Percentiles rank a stretch among this genome's conserved stretches.
Conservation (phyloP, 2,888 invertebrate genomes). For the Cetonia aurata region DNA sequence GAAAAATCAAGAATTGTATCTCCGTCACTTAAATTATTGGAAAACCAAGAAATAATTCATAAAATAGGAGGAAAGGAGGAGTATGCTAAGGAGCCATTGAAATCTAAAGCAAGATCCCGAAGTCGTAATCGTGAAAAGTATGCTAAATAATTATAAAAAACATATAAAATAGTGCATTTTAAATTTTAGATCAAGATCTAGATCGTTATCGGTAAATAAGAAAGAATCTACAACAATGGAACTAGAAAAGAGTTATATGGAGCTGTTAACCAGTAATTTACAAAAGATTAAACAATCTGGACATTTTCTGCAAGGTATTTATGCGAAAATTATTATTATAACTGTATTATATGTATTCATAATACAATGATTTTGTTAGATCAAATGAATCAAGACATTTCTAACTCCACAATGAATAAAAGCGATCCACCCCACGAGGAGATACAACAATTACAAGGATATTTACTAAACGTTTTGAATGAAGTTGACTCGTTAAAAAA, state of each 20-base stretch:
- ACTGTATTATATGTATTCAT: not conserved
- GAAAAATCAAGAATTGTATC: conserved; percentile 29
- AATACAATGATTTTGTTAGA: not conserved
- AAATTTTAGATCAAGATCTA: conserved; percentile 25
- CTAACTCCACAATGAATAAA: not conserved
- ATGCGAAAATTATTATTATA: not conserved
- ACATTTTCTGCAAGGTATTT: conserved; percentile 4
- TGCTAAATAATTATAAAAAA: not conserved
- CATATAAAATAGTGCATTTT: not conserved
- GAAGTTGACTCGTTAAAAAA: conserved; percentile 43
- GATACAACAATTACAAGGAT: conserved; percentile 44
- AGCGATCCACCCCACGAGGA: conserved; percentile 43
- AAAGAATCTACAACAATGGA: conserved; percentile 19
- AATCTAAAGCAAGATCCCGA: conserved; percentile 20
- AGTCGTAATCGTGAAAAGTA: conserved; percentile 22
- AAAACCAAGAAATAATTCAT: conserved; percentile 18
- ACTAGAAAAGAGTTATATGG: conserved; percentile 22
- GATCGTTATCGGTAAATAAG: not conserved
- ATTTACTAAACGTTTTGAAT: conserved; percentile 39
- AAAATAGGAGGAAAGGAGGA: not conserved
- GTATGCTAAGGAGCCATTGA: not conserved
- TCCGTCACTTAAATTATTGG: conserved; percentile 29
- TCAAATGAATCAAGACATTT: not conserved
- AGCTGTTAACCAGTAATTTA: conserved; percentile 34
- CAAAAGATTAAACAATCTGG: conserved; percentile 35